A percentile compares a stretch with the other conserved stretches of the same genome.
Evolutionary conservation across 2,888 invertebrate species (phyloP).

Genomic region (Dione juno): DNA sequence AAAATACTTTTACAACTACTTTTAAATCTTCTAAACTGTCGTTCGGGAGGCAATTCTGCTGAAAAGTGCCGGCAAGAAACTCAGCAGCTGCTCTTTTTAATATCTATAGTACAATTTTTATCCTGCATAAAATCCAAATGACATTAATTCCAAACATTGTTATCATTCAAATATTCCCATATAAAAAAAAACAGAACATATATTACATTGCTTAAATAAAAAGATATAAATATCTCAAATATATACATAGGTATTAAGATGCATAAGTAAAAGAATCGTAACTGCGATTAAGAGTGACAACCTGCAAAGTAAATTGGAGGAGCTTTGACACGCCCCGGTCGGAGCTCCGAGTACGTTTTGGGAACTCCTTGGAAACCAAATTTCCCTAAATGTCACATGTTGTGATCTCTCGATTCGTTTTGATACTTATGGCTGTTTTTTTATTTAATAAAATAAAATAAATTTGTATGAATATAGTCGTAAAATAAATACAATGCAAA

Average conservation of each 20-base stretch:
- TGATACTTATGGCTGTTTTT: constrained; percentile 56
- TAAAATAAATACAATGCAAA: too few relatives aligned
- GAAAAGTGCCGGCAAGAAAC: too few relatives aligned
- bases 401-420: constrained; percentile 46
- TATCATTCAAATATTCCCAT: too few relatives aligned
- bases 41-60: too few relatives aligned
- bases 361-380: constrained; percentile 45
- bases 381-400: constrained; percentile 49
- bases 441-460: too few relatives aligned
- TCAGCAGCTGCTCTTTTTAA: too few relatives aligned
- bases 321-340: constrained; percentile 49
- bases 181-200: neutral
- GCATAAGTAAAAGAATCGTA: constrained; percentile 28
- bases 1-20: too few relatives aligned
- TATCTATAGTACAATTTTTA: too few relatives aligned
- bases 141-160: too few relatives aligned
- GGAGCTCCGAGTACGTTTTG: constrained; percentile 32
- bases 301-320: constrained; percentile 59
- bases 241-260: neutral
- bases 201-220: constrained; percentile 4
- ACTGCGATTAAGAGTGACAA: constrained; percentile 64
- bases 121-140: too few relatives aligned
- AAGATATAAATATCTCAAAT: neutral
- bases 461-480: too few relatives aligned
- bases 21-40: too few relatives aligned